Evolutionary conservation across 37 sponge, comb jelly and placozoan genomes (phyloP), one percentile per base, ranked within the genome.

Genomic region (Chondrosia reniformis): DNA sequence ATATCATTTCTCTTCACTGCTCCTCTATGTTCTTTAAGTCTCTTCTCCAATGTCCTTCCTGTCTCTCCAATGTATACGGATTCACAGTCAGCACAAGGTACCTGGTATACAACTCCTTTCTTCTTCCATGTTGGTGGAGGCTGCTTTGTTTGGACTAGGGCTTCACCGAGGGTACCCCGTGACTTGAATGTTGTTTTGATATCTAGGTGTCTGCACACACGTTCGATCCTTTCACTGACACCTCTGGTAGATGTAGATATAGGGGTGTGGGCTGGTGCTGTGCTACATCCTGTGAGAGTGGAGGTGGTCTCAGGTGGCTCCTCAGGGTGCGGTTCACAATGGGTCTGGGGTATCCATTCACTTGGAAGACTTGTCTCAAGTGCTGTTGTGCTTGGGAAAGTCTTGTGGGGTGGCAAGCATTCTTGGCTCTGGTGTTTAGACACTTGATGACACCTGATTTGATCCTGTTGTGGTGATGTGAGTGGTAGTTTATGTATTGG

Each of bases 91-190:
- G 27, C 58, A 56, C 58, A 2, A 8, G n/a, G n/a, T n/a, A n/a
- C n/a, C n/a, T n/a, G n/a, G n/a, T n/a, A n/a, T n/a, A n/a, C n/a
- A n/a, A n/a, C 58, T 56, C 58, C 58, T 56, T 28, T 56, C 27
- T 56, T 56, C 58, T 56, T 56, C 58, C 58, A 56, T 6, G 8
- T 28, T 56, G 58, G 58, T 56, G n/a, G 58, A 28, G 58, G 58
- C 7, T 56, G 27, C 58, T 56, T 56, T 56, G 58, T 56, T 28
- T 56, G 58, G n/a, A 56, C 58, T 28, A 56, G 58, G 58, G 58
- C 58, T 56, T 56, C 58, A 6, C 58, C 27, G 7, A 56, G 58
- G 3, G 58, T 2, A 28, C 58, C 58, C 27, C 58, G n/a, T 28
- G 58, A 6, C 58, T 56, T 56, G 58, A 56, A 56, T 24, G 58